Conservation (phyloP, 23 tunicate species). For the Trididemnum nubilum region DNA sequence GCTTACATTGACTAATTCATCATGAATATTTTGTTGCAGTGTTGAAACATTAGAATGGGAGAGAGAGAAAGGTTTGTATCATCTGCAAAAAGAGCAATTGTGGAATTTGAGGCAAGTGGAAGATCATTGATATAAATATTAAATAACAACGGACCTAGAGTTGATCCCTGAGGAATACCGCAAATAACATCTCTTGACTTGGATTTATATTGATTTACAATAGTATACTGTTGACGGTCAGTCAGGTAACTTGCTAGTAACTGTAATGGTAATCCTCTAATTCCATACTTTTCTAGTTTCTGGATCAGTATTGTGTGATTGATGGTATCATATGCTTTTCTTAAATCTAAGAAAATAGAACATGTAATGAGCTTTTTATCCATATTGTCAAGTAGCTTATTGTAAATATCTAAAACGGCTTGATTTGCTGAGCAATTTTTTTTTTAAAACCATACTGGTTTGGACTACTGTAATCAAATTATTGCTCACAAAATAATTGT, state of each 20-base stretch:
- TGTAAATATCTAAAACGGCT: no score
- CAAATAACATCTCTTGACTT: not conserved
- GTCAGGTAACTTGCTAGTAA: not conserved
- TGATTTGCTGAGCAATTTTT: no score
- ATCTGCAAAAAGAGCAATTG: not conserved
- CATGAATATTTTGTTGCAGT: not conserved
- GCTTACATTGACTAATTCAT: not conserved
- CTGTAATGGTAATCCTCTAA: not conserved
- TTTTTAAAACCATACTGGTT: no score
- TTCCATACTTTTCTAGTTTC: not conserved
- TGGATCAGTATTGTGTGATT: not conserved
- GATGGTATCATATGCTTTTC: not conserved
- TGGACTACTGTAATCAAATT: no score
- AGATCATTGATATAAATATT: not conserved
- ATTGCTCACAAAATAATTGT: no score
- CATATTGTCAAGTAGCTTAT: no score
- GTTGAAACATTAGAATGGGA: not conserved
- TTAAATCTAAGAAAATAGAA: not conserved
- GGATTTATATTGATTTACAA: not conserved
- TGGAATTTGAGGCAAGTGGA: not conserved
- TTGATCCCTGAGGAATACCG: not conserved
- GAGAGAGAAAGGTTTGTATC: not conserved
- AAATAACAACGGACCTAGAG: not conserved
- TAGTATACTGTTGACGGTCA: not conserved
- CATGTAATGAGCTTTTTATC: no score